These are phyloP conservation scores for Platycheirus rosarum DNA, from an alignment of 2,888 invertebrate genomes.

Conservation along the genomic window DNA sequence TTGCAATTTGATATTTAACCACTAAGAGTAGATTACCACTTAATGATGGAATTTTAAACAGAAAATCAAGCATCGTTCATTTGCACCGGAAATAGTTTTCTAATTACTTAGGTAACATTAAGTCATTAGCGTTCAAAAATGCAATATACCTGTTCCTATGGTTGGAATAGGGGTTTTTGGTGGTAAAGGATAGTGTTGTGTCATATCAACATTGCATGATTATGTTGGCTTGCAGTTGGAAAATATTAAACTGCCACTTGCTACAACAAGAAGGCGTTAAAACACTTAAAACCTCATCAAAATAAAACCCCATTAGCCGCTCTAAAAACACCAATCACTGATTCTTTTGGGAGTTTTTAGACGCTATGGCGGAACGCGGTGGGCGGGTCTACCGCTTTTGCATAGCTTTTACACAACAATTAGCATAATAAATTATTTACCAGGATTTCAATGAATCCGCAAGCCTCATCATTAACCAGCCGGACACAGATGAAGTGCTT, in stretches of 20 bases:
- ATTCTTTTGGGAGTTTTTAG: conserved; percentile 35
- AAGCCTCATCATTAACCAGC: conserved; percentile 26
- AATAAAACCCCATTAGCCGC: conserved; percentile 6
- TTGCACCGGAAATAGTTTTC: conserved; percentile 16
- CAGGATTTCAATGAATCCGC: conserved; percentile 26
- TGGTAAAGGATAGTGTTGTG: neutral
- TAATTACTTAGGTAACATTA: conserved; percentile 44
- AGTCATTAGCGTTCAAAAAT: conserved; percentile 16
- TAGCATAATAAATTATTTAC: conserved; percentile 53
- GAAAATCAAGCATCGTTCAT: conserved; percentile 3
- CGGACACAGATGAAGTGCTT: conserved; percentile 11
- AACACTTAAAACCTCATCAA: conserved; percentile 35
- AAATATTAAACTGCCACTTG: conserved; percentile 11
- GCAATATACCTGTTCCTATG: conserved; percentile 14
- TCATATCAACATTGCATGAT: neutral
- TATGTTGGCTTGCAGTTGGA: neutral
- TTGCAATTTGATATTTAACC: conserved; percentile 15
- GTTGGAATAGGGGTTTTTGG: conserved; percentile 14
- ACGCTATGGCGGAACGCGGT: too few species aligned
- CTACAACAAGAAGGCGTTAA: conserved; percentile 2
- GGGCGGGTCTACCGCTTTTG: neutral
- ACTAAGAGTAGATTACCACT: conserved; percentile 11
- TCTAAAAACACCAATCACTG: conserved; percentile 21
- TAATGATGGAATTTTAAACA: conserved; percentile 4
- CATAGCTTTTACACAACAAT: conserved; percentile 52